Conservation (phyloP, 2,888 invertebrate genomes). For the Drosophila limbata region DNA sequence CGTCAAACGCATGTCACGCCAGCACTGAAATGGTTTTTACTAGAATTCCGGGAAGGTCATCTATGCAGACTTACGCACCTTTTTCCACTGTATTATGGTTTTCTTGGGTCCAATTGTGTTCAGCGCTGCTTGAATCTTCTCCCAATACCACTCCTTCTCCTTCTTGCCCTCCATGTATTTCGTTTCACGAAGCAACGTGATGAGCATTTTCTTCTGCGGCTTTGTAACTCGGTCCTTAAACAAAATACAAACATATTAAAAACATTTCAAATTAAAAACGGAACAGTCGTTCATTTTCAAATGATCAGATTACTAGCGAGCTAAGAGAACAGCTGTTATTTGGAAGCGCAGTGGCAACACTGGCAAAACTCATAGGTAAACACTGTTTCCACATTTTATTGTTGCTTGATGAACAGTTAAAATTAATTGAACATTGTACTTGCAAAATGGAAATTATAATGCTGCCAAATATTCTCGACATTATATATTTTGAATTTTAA, state of each 20-base stretch:
- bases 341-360: conserved; percentile 1
- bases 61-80: conserved; percentile 58
- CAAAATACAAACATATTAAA: conserved; percentile 46
- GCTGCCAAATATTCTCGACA: background rate
- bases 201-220: conserved; percentile 85
- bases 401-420: background rate
- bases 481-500: background rate
- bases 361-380: conserved; percentile 4
- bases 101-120: conserved; percentile 84
- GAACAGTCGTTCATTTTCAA: background rate
- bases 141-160: conserved; percentile 85
- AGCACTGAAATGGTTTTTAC: conserved; percentile 68
- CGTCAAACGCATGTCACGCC: conserved; percentile 85
- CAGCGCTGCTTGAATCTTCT: conserved; percentile 84
- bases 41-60: accelerated
- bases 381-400: conserved; percentile 1
- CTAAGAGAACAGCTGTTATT: conserved; percentile 14
- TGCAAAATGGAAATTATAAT: background rate
- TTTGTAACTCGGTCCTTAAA: conserved; percentile 85
- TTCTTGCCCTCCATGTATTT: conserved; percentile 85
- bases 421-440: background rate
- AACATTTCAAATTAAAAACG: no score
- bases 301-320: background rate
- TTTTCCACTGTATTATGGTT: conserved; percentile 84
- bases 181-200: conserved; percentile 84